Base-by-base conservation (phyloP, 2,113 vertebrate species). In the Neodon shergylaensis region DNA sequence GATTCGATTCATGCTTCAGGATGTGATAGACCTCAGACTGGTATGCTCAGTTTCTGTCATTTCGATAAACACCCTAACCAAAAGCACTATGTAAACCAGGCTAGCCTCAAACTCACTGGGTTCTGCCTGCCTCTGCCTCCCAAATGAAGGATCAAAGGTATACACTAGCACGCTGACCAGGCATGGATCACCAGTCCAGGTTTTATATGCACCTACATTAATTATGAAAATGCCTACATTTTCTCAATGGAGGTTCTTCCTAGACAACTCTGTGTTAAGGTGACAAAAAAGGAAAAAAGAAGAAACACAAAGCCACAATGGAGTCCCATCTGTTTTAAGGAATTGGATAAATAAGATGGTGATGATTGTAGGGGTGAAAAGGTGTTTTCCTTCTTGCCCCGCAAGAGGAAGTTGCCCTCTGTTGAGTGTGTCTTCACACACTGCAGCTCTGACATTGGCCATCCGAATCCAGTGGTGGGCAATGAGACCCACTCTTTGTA, bases 1-100 rank as follows among this genome's bases (percentile, higher is more conserved):
- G 92, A 99, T 99, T 97, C 99, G 99, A 49, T 99, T 99, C 97
- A 99, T 99, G 99, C 98, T 99, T 72, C 99, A 99, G 98, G 99
- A 99, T 61, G 98, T 99, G 12, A 99, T 99, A 96, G 99, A 99
- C 98, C 98, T 99, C 49, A 99, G 99, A 98, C 98, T 99, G 99
- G 99, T 99, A 98, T 98, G 99, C 99, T 68, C 83, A 33, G 14
- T 63, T 42, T 83, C n/a, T 63, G 5, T 63, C n/a, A 17, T n/a
- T 42, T 12, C 9, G 4, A 4, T 44, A 31, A 28, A 63, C 3
- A 28, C n/a, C n/a, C 17, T 63, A 39, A 28, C 81, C 24, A 42
- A 42, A 83, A 58, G 36, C 19, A 72, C n/a, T 72, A 8, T 72
- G 36, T n/a, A 72, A 7, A 21, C 66, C 17, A 21, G 68, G 68